These are phyloP conservation scores for Choristoneura fumiferana DNA, from an alignment of 1,140 invertebrate genomes.

Conservation along the genomic window DNA sequence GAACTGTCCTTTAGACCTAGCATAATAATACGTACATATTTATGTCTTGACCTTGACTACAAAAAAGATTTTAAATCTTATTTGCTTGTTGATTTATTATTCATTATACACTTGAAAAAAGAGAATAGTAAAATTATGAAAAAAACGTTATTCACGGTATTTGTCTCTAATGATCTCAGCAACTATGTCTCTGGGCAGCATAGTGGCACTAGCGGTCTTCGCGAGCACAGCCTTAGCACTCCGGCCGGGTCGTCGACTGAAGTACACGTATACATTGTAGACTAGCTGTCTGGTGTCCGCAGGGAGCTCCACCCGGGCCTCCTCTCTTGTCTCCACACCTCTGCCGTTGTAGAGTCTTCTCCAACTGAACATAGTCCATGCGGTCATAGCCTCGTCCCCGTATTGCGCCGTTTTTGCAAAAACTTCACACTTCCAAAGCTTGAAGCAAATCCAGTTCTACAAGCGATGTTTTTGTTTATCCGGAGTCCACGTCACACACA, in stretches of 20 bases:
- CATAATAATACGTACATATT: too few species aligned
- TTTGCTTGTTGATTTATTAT: too few species aligned
- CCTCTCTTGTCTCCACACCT: conserved; percentile 41
- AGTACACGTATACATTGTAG: conserved; percentile 72
- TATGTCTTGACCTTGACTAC: too few species aligned
- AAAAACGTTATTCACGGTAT: conserved; percentile 43
- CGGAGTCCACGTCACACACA: too few species aligned
- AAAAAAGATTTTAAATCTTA: too few species aligned
- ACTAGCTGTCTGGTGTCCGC: conserved; percentile 68
- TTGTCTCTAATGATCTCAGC: conserved; percentile 66
- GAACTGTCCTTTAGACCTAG: too few species aligned
- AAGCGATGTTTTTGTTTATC: not conserved
- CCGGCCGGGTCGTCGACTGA: conserved; percentile 59
- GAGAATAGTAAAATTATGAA: too few species aligned
- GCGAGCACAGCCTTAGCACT: conserved; percentile 59
- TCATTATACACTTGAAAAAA: too few species aligned
- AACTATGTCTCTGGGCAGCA: conserved; percentile 68
- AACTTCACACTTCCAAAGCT: not conserved
- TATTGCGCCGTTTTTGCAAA: conserved; percentile 64
- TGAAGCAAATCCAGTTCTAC: not conserved
- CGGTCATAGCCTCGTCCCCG: conserved; percentile 72
- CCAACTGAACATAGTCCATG: conserved; percentile 76
- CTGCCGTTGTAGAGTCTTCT: conserved; percentile 61
- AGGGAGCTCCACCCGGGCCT: conserved; percentile 53
- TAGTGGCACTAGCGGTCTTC: conserved; percentile 68